Base-by-base conservation (phyloP, 2,888 invertebrate genomes). In the Phyllotreta striolata region DNA sequence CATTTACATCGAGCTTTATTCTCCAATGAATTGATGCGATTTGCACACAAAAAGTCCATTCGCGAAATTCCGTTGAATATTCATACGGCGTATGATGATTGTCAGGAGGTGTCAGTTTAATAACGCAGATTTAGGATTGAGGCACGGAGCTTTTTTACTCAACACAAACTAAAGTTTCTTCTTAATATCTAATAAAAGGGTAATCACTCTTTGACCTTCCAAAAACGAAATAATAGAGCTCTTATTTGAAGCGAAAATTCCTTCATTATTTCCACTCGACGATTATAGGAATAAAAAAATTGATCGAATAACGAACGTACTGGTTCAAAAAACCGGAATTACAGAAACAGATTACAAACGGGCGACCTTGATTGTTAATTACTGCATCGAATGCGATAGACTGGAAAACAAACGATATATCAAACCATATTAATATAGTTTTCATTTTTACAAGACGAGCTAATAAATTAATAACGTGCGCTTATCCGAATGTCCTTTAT, bases 1-100 rank as follows among this genome's bases (percentile, higher is more conserved):
- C 66, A 63, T 66, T 66, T 66, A 66, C 64, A 61, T 64, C 38
- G 41, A 47, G 69, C 67, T 70, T 67, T 70, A 67, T 70, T 68
- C 67, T 68, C 67, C 63, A 56, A 56, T 64, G 64, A 68, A 73
- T 67, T 67, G 69, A 69, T 69, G 62, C 51, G 65, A 66, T 67
- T 63, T 63, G 47, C 62, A 64, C 64, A 62, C 60, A 63, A 66
- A 68, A 68, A 58, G 63, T 58, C 58, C 59, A 67, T 61, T 38
- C 56, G 38, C 55, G 57, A 63, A 52, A 61, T 60, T 58, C 47
- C 12, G 24, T 47, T 52, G 64, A 60, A 64, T 67, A 63, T 63
- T 67, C 55, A 61, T 59, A 39, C 12, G 14, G 24, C 13, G 51
- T 37, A 37, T 24, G 24, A 51, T 51, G 35, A 8, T 38, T 51